These are phyloP conservation scores for Dicranocentrus wangi DNA, from an alignment of 2,888 invertebrate species.

Conservation along the genomic window DNA sequence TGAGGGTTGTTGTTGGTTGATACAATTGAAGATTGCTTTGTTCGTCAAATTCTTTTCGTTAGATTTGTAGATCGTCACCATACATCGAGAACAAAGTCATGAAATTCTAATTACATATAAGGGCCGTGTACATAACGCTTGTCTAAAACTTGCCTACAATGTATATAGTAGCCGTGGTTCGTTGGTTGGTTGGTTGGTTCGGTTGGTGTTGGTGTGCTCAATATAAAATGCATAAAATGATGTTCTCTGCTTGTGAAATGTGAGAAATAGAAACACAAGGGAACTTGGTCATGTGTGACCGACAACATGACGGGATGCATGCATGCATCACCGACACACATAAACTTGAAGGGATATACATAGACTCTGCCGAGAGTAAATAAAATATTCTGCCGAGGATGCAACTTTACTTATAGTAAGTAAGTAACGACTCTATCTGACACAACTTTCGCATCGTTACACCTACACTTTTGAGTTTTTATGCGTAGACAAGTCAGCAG, in stretches of 20 bases:
- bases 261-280: conserved; percentile 15
- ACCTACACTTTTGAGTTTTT: conserved; percentile 11
- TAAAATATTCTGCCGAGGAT: conserved; percentile 11
- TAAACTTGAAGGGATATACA: neutral
- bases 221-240: too few species aligned
- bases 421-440: conserved; percentile 31
- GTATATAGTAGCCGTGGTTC: too few species aligned
- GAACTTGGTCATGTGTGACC: conserved; percentile 33
- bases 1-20: conserved; percentile 15
- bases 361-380: too few species aligned
- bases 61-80: conserved; percentile 15
- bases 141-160: neutral
- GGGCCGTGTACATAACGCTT: neutral
- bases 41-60: conserved; percentile 17
- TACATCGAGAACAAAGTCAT: conserved; percentile 9
- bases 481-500: neutral
- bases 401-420: too few species aligned
- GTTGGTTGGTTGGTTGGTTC: neutral
- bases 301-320: conserved; percentile 21
- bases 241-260: neutral
- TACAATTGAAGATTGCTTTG: conserved; percentile 1
- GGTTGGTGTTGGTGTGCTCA: neutral
- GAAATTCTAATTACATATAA: conserved; percentile 12
- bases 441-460: conserved; percentile 26
- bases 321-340: neutral